A percentile compares a stretch with the other conserved stretches of the same genome.
Evolutionary conservation across 2,888 invertebrate genomes (phyloP).

Genomic region (Limnephilus rhombicus): DNA sequence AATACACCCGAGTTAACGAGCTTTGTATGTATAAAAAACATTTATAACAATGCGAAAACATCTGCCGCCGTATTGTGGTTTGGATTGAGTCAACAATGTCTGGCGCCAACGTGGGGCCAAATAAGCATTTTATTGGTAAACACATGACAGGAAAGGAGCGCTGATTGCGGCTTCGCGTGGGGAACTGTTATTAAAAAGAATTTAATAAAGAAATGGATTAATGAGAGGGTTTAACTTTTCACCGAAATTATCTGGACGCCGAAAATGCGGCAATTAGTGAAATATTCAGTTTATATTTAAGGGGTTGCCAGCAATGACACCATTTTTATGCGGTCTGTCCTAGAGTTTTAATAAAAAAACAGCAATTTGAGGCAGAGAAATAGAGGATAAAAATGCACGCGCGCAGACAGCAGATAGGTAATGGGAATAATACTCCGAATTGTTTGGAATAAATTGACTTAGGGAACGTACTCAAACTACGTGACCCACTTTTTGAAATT

Average conservation of each 20-base stretch:
- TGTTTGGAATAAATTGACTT: no score
- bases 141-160: background rate
- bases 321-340: background rate
- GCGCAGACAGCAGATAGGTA: background rate
- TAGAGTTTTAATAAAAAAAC: background rate
- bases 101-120: conserved; percentile 18
- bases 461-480: no score
- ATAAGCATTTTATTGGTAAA: conserved; percentile 2
- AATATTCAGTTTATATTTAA: background rate
- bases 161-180: background rate
- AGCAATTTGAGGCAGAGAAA: background rate
- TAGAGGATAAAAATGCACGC: background rate
- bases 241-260: background rate
- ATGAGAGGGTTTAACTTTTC: background rate
- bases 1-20: conserved; percentile 22
- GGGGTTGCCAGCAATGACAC: background rate
- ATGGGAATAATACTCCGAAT: no score
- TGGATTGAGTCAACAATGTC: conserved; percentile 21
- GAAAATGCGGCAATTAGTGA: background rate
- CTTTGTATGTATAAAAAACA: background rate
- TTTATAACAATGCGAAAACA: conserved; percentile 18
- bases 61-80: conserved; percentile 23
- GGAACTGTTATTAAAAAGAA: background rate
- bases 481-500: no score
- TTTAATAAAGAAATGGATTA: background rate